Evolutionary conservation across 2,888 invertebrate genomes (phyloP), one percentile per base, ranked within the genome.

Genomic region (Urechis unicinctus): DNA sequence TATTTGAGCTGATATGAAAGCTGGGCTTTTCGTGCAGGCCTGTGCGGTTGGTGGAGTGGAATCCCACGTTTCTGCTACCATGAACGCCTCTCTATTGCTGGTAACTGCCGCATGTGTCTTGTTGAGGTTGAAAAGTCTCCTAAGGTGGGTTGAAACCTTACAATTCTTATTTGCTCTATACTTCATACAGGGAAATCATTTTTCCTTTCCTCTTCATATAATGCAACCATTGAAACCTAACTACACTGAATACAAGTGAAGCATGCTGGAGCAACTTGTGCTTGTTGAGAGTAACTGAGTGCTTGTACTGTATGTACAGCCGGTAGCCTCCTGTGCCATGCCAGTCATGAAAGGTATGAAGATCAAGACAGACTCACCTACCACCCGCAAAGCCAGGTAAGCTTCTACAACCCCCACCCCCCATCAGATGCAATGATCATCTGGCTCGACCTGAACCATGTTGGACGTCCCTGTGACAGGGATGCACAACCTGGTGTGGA

Each of bases 331-430:
- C 0, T 98, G 98, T 79, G 98, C 98, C 17, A 98, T 98, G 97
- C 98, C 98, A 0, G 97, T 99, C 0, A 95, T 98, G 96, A 97
- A 97, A 79, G 98, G 97, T n/a, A 83, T 83, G 98, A 85, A 89
- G 64, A 86, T 99, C 24, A 97, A 97, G 79, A 98, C 98, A 24
- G 90, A 98, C 78, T 97, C 97, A 0, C 92, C 93, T 67, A 83
- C 96, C 81, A 93, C 93, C 0, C 84, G 84, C 61, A 85, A 87
- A 75, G 88, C 87, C 25, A 80, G 87, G 54, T 87, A 13, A 13
- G 36, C n/a, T n/a, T n/a, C n/a, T n/a, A n/a, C n/a, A n/a, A n/a
- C n/a, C n/a, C n/a, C n/a, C n/a, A 85, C 75, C 59, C 50, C 28
- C 3, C n/a, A n/a, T n/a, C n/a, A n/a, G n/a, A n/a, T n/a, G n/a